Evolutionary conservation across 2,113 vertebrate species (phyloP).

Genomic region (Bettongia penicillata): DNA sequence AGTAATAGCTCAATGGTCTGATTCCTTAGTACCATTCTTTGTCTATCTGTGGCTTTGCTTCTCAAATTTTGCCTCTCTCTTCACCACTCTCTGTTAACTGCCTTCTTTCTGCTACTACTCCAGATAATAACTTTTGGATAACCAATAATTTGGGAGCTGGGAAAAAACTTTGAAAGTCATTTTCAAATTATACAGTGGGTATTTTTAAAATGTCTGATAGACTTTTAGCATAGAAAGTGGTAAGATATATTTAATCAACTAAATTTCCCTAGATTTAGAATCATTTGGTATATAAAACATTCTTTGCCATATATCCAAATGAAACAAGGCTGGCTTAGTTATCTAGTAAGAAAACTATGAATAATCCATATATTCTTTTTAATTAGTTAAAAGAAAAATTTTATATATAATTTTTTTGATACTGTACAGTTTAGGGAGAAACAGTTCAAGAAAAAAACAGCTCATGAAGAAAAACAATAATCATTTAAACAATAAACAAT

Average conservation of each 20-base stretch:
- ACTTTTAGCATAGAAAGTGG: not conserved
- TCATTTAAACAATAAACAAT: not conserved
- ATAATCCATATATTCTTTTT: not conserved
- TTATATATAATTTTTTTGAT: not conserved
- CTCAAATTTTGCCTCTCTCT: not conserved
- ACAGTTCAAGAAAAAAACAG: not conserved
- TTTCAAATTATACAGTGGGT: not conserved
- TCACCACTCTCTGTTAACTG: not conserved
- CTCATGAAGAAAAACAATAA: not conserved
- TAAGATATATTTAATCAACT: not conserved
- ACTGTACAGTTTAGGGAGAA: not conserved
- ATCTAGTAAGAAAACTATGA: not conserved
- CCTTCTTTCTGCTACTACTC: not conserved
- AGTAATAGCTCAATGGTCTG: not conserved
- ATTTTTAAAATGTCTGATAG: not conserved
- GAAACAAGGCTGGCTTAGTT: not conserved
- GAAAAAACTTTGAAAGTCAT: not conserved
- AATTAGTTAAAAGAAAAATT: slow-evolving; percentile 6
- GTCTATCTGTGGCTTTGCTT: not conserved
- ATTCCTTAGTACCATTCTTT: not conserved
- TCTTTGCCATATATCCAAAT: not conserved
- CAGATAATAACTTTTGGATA: not conserved
- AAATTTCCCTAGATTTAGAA: not conserved
- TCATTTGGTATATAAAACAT: not conserved
- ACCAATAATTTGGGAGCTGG: not conserved